Percentiles rank a stretch among this genome's conserved stretches.
These are phyloP conservation scores for Cerceris rybyensis DNA, from an alignment of 2,888 invertebrate genomes.

Conservation along the genomic window DNA sequence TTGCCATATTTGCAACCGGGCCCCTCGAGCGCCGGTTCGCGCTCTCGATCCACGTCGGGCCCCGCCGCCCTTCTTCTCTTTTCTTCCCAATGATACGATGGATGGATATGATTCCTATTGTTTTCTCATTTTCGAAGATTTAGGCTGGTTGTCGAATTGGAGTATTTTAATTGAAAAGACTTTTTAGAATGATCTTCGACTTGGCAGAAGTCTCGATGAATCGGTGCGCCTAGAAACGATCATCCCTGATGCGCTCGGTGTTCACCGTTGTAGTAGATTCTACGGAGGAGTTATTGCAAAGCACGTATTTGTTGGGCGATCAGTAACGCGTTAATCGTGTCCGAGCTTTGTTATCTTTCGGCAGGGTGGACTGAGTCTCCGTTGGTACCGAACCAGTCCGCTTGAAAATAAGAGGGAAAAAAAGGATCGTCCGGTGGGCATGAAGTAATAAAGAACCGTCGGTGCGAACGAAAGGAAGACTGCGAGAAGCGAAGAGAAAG, in stretches of 20 bases:
- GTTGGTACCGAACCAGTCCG: constrained; percentile 27
- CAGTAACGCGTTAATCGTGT: constrained; percentile 66
- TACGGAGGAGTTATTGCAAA: constrained; percentile 51
- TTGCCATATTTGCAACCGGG: constrained; percentile 68
- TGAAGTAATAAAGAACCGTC: constrained; percentile 59
- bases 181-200: too few species aligned
- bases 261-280: not conserved
- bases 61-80: constrained; percentile 8
- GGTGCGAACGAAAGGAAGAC: constrained; percentile 30
- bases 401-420: constrained; percentile 43
- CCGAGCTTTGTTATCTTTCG: constrained; percentile 62
- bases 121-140: too few species aligned
- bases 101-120: too few species aligned
- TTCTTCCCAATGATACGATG: constrained; percentile 2
- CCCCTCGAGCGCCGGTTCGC: constrained; percentile 41
- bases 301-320: constrained; percentile 60
- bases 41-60: constrained; percentile 47
- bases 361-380: constrained; percentile 12
- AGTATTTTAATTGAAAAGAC: too few species aligned
- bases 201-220: too few species aligned
- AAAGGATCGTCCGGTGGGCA: constrained; percentile 44
- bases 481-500: not conserved
- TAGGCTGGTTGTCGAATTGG: too few species aligned
- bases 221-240: not conserved
- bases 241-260: not conserved